Evolutionary conservation across 2,113 vertebrate species (phyloP).

Genomic region (Strigops habroptila): DNA sequence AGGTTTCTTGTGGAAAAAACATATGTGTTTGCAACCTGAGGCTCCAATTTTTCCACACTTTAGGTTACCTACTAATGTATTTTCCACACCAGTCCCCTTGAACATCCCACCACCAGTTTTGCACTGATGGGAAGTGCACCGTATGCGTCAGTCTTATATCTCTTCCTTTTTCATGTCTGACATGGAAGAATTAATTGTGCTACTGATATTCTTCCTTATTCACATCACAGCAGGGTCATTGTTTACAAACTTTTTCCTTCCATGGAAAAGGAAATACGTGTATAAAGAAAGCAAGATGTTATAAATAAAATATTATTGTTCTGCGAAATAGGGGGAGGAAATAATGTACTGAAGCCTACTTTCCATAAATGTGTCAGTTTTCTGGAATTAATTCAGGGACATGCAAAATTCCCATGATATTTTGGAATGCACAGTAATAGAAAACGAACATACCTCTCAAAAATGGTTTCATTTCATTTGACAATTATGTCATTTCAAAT

Average conservation of each 20-base stretch:
- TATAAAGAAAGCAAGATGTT: neutral
- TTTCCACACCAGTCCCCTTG: neutral
- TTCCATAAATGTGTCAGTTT: constrained; percentile 6
- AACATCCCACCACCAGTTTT: neutral
- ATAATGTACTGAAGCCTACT: neutral
- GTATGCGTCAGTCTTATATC: neutral
- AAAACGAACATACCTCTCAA: neutral
- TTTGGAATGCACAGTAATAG: neutral
- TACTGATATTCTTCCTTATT: neutral
- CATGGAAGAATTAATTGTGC: neutral
- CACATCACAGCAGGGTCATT: neutral
- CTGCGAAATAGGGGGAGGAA: neutral
- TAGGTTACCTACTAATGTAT: neutral
- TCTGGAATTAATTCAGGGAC: neutral
- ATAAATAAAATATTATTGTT: neutral
- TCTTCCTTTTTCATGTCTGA: neutral
- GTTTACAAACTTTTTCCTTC: neutral
- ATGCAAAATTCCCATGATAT: neutral
- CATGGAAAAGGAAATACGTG: neutral
- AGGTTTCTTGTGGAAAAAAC: neutral
- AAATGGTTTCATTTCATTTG: neutral
- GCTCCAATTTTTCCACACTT: neutral
- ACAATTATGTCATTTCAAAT: neutral
- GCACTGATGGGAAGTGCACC: neutral
- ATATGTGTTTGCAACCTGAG: neutral